Evolutionary conservation across 2,113 vertebrate genomes (phyloP).

Genomic region (Pelusios castaneus): DNA sequence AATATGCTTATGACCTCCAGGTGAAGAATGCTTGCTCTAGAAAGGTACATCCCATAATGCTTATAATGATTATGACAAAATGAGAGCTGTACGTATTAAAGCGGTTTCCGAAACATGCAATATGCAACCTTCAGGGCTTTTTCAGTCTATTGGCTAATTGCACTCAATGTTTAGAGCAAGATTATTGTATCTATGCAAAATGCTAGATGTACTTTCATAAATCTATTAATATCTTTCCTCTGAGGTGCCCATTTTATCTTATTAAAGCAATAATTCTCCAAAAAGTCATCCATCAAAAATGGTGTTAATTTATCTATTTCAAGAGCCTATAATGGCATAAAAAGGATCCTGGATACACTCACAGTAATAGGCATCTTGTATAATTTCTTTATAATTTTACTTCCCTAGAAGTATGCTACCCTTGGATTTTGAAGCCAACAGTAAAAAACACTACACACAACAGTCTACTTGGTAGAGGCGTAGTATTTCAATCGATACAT

Average conservation of each 20-base stretch:
- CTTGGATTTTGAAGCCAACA: not conserved
- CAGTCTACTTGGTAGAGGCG: not conserved
- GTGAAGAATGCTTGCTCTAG: too few relatives aligned
- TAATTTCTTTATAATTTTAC: not conserved
- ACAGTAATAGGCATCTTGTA: not conserved
- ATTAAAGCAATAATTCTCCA: constrained; percentile 22
- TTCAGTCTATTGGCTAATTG: constrained; percentile 12
- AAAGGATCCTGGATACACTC: not conserved
- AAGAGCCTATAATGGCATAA: not conserved
- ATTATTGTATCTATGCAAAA: not conserved
- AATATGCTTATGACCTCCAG: too few relatives aligned
- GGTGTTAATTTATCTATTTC: not conserved
- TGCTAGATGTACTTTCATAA: not conserved
- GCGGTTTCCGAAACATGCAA: not conserved
- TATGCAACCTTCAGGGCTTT: not conserved
- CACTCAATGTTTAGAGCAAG: not conserved
- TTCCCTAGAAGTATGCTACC: not conserved
- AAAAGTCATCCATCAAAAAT: not conserved
- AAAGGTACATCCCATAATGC: not conserved
- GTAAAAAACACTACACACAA: not conserved
- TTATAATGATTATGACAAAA: constrained; percentile 6
- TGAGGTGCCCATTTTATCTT: constrained; percentile 19
- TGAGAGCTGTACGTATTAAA: not conserved
- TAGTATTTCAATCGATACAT: not conserved
- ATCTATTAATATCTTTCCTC: constrained; percentile 16